Evolutionary conservation across 2,113 vertebrate species (phyloP).

Genomic region (Tauraco erythrolophus): DNA sequence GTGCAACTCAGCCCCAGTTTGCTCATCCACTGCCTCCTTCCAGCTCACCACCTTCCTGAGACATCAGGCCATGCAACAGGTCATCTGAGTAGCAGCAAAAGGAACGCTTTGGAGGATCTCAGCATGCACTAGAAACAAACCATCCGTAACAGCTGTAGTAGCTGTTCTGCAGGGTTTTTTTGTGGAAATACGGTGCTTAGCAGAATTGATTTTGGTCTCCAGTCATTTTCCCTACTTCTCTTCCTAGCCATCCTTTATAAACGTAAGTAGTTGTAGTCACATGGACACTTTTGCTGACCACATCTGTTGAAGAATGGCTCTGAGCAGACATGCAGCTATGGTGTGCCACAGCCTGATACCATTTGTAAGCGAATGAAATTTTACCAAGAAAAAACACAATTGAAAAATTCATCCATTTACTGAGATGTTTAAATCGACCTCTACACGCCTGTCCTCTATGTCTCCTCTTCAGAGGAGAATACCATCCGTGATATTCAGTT

Average conservation of each 20-base stretch:
- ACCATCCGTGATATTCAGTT: not conserved
- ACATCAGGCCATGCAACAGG: not conserved
- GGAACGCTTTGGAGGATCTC: too few species aligned
- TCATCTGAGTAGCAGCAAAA: not conserved
- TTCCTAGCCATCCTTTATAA: not conserved
- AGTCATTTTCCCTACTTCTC: not conserved
- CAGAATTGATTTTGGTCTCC: not conserved
- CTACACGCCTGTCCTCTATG: not conserved
- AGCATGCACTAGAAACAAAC: not conserved
- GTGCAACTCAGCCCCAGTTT: not conserved
- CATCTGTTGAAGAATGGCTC: not conserved
- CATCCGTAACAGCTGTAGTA: not conserved
- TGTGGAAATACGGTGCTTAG: not conserved
- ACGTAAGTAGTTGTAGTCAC: accelerated
- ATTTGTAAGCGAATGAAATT: accelerated
- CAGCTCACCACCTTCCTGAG: not conserved
- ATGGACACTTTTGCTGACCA: not conserved
- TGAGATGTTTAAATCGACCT: too few species aligned
- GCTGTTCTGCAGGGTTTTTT: not conserved
- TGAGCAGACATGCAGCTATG: not conserved
- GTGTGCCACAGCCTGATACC: not conserved
- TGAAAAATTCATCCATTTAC: not conserved
- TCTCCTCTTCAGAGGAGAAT: not conserved
- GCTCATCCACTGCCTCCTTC: not conserved
- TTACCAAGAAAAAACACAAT: not conserved